phyloP scores from a whole-genome alignment of 2,797 vertebrate genomes.

The Acanthurus leucopareius region DNA sequence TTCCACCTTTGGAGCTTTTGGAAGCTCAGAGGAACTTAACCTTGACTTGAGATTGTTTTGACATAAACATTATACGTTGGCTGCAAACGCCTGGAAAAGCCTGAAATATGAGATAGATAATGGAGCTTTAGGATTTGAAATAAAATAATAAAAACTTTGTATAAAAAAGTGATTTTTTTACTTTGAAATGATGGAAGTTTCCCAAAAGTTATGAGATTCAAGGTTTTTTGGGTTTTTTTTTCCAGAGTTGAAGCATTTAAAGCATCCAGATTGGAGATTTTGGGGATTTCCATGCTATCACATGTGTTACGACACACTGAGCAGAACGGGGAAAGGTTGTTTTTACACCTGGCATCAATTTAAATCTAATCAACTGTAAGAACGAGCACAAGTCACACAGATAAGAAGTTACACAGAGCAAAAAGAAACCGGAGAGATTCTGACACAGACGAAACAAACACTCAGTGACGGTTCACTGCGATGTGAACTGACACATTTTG shows the following conservation, averaged over 20 bases:
- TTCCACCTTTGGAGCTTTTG: too few species aligned
- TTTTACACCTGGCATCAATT: slow-evolving; percentile 31
- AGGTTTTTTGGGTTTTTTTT: not conserved
- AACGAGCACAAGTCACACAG: not conserved
- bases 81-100: not conserved
- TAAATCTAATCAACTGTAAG: slow-evolving; percentile 6
- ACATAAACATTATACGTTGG: not conserved
- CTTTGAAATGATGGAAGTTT: slow-evolving; percentile 26
- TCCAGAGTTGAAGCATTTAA: slow-evolving; percentile 7
- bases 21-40: not conserved
- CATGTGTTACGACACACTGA: slow-evolving; percentile 8
- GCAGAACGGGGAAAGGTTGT: slow-evolving; percentile 5
- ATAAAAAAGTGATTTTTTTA: not conserved
- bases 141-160: not conserved
- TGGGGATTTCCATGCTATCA: slow-evolving; percentile 30
- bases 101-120: not conserved
- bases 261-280: slow-evolving; percentile 19
- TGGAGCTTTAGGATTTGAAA: not conserved
- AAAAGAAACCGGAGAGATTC: not conserved
- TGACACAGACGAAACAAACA: slow-evolving; percentile 5
- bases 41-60: not conserved
- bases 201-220: not conserved
- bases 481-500: not conserved
- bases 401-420: not conserved
- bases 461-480: not conserved